Conservation (phyloP, 2,113 vertebrate species). For the Chaetodon trifascialis region DNA sequence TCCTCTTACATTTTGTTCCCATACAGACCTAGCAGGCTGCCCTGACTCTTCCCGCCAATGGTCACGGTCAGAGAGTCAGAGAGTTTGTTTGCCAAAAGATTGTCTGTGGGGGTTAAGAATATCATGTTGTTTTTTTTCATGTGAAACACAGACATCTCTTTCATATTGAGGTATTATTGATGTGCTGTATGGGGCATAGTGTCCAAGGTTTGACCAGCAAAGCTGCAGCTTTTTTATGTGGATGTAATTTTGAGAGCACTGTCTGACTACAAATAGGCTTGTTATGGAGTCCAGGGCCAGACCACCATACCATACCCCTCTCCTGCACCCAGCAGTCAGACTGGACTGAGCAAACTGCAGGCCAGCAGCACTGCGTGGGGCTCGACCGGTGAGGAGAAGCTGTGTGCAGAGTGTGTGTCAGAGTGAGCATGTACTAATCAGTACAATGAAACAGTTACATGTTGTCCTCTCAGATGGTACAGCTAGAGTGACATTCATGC, state of each 20-base stretch:
- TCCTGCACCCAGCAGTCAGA: slow-evolving; percentile 70
- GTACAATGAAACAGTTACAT: neutral
- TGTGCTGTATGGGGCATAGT: slow-evolving; percentile 23
- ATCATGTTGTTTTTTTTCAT: slow-evolving; percentile 26
- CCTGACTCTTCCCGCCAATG: slow-evolving; percentile 24
- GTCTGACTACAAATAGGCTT: slow-evolving; percentile 27
- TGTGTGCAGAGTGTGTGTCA: slow-evolving; percentile 40
- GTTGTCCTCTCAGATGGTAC: neutral
- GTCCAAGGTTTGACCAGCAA: slow-evolving; percentile 39
- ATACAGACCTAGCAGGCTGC: slow-evolving; percentile 37
- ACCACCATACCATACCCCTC: slow-evolving; percentile 27
- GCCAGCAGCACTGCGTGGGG: slow-evolving; percentile 68
- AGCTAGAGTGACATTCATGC: neutral
- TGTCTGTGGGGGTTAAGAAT: slow-evolving; percentile 37
- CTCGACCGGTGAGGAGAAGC: slow-evolving; percentile 56
- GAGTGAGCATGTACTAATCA: slow-evolving; percentile 29
- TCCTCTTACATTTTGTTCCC: slow-evolving; percentile 53
- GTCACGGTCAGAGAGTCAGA: slow-evolving; percentile 45
- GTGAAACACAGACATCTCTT: slow-evolving; percentile 42
- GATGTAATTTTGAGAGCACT: slow-evolving; percentile 30
- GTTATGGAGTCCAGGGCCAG: slow-evolving; percentile 46
- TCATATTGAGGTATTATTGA: slow-evolving; percentile 54
- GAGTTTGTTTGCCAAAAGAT: slow-evolving; percentile 55
- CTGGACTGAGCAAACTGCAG: slow-evolving; percentile 61
- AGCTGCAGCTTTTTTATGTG: slow-evolving; percentile 29